Evolutionary conservation across 2,888 invertebrate species (phyloP).

Genomic region (Spisula solida): DNA sequence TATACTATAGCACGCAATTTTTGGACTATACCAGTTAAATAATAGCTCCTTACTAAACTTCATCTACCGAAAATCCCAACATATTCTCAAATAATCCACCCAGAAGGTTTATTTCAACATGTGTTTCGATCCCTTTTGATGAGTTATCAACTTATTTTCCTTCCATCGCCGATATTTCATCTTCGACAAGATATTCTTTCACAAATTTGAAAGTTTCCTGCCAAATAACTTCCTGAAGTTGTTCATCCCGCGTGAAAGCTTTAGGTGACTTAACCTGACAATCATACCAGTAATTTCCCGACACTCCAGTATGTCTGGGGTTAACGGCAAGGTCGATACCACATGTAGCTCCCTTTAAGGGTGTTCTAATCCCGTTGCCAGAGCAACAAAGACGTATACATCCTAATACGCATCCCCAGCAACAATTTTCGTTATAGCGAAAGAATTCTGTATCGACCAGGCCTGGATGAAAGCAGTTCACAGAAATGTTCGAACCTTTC

Average conservation of each 20-base stretch:
- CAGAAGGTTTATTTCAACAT: too few relatives aligned
- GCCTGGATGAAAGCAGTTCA: slow-evolving; percentile 75
- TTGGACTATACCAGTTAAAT: too few relatives aligned
- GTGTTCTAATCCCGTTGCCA: background rate
- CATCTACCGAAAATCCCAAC: too few relatives aligned
- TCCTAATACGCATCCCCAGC: background rate
- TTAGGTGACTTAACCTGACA: slow-evolving; percentile 35
- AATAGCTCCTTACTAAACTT: too few relatives aligned
- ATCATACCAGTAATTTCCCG: slow-evolving; percentile 58
- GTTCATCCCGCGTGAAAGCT: slow-evolving; percentile 53
- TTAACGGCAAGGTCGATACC: slow-evolving; percentile 54
- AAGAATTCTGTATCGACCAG: slow-evolving; percentile 67
- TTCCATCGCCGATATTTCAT: slow-evolving; percentile 46
- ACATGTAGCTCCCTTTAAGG: slow-evolving; percentile 47
- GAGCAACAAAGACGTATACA: background rate
- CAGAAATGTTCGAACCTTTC: slow-evolving; percentile 61
- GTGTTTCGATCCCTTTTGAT: too few relatives aligned
- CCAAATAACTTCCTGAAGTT: slow-evolving; percentile 71
- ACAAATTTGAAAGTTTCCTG: slow-evolving; percentile 65
- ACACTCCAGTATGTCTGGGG: slow-evolving; percentile 48
- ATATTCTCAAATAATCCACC: too few relatives aligned
- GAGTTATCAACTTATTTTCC: background rate
- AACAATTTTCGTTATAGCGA: background rate
- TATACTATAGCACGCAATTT: too few relatives aligned
- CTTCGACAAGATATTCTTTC: slow-evolving; percentile 67